A percentile compares a stretch with the other conserved stretches of the same genome.
These are phyloP conservation scores for Mellivora capensis DNA, from an alignment of 2,113 vertebrate genomes.

Conservation along the genomic window DNA sequence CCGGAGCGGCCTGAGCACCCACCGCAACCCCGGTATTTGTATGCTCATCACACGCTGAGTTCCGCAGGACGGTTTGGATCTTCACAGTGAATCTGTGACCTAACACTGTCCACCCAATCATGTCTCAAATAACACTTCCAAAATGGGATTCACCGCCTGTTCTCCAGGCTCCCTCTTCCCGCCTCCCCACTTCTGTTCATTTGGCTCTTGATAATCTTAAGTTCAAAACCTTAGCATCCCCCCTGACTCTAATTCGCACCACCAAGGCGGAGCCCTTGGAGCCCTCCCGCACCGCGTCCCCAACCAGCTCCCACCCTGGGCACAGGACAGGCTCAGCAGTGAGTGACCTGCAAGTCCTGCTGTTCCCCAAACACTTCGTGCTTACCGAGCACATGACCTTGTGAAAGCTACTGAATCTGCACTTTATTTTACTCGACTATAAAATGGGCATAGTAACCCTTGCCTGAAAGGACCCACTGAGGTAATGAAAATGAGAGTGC, in stretches of 20 bases:
- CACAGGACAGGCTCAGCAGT: background rate
- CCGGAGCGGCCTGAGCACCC: background rate
- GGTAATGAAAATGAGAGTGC: slow-evolving; percentile 8
- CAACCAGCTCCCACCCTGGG: background rate
- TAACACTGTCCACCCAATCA: background rate
- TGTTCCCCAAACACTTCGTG: background rate
- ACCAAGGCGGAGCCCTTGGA: background rate
- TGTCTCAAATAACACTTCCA: background rate
- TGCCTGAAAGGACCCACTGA: slow-evolving; percentile 23
- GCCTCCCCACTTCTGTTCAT: background rate
- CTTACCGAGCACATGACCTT: background rate
- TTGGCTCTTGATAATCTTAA: background rate
- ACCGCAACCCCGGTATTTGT: background rate
- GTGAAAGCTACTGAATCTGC: background rate
- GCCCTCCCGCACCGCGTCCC: background rate
- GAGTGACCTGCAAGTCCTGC: background rate
- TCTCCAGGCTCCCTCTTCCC: background rate
- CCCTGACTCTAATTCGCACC: background rate
- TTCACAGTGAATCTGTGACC: background rate
- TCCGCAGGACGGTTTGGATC: background rate
- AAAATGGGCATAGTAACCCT: slow-evolving; percentile 59
- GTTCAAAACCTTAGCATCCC: background rate
- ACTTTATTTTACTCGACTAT: slow-evolving; percentile 46
- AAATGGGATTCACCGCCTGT: background rate
- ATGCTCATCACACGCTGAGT: background rate